These are phyloP conservation scores for Pempheris klunzingeri DNA, from an alignment of 2,797 vertebrate genomes.

Conservation along the genomic window DNA sequence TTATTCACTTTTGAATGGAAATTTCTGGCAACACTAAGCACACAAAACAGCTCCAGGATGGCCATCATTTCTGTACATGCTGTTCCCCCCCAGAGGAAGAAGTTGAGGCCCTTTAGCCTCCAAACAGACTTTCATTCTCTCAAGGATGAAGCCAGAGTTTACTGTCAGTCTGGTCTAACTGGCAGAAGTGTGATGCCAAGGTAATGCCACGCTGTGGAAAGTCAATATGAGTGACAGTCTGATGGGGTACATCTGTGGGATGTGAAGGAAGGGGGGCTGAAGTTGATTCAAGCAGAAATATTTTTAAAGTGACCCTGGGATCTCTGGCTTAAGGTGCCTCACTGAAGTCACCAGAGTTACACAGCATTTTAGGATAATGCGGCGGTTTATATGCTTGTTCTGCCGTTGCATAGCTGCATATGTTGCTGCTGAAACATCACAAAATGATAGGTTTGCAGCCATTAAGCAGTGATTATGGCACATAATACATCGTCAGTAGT, in stretches of 20 bases:
- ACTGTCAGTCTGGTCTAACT: conserved; percentile 7
- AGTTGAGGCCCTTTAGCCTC: conserved; percentile 2
- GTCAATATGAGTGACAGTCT: not conserved
- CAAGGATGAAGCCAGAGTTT: conserved; percentile 15
- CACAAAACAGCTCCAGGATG: conserved; percentile 6
- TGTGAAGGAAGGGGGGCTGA: conserved; percentile 10
- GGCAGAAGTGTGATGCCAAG: conserved; percentile 2
- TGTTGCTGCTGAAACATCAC: conserved; percentile 8
- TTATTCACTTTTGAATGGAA: conserved; percentile 22
- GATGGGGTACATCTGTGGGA: conserved; percentile 24
- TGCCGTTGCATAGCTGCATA: not conserved
- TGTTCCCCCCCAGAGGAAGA: conserved; percentile 6
- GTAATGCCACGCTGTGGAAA: conserved; percentile 16
- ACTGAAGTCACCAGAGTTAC: conserved; percentile 3
- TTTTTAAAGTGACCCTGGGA: conserved; percentile 1
- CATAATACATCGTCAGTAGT: not conserved
- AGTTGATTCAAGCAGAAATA: conserved; percentile 7
- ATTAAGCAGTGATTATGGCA: not conserved
- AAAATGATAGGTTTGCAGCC: conserved; percentile 10
- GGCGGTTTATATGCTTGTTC: too few species aligned
- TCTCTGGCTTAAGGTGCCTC: not conserved
- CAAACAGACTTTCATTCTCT: conserved; percentile 26
- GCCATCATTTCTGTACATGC: conserved; percentile 9
- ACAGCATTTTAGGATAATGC: not conserved
- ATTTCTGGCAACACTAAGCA: conserved; percentile 7